Evolutionary conservation across 2,797 vertebrate genomes (phyloP), one percentile per base, ranked within the genome.

Genomic region (Argyrosomus regius): DNA sequence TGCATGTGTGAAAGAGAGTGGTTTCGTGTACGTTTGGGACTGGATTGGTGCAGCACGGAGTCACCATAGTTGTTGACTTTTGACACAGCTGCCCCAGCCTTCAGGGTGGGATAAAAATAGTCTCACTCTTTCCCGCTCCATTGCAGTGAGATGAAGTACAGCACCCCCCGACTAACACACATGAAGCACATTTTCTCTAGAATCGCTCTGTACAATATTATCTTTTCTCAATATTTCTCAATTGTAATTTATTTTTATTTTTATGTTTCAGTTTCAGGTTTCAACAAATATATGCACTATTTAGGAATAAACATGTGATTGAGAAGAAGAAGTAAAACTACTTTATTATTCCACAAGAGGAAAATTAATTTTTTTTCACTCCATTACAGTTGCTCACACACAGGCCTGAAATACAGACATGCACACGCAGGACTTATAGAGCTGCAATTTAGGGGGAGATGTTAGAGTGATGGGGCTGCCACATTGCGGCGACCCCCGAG

Each of bases 21-120:
- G 62, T 24, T 82, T 28, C 72, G 71, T 85, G 75, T 86, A 78
- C 49, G 28, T 84, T 79, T 74, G 72, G 78, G 84, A 83, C 62
- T 70, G 72, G 56, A 84, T 78, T 28, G 3, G 64, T 67, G 43
- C 87, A 86, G 90, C 88, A 84, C 80, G 81, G 88, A 94, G 87
- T 91, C 77, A 82, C 84, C 75, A 77, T 75, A 89, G 91, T 87
- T 91, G 90, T 93, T 94, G 92, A 93, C 90, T 92, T 94, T 90
- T 93, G 93, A 93, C 92, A 94, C 92, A 93, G 91, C 92, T 94
- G 91, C 89, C 92, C 88, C 77, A 14, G 83, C 88, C 94, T 90
- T 89, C 61, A 26, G 93, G 90, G 81, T 80, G 80, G 59, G 88
- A 88, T 93, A 94, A 91, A 94, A 95, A 95, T 95, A 95, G 92